Evolutionary conservation across 2,888 invertebrate species (phyloP).

Genomic region (Chorisops tibialis): DNA sequence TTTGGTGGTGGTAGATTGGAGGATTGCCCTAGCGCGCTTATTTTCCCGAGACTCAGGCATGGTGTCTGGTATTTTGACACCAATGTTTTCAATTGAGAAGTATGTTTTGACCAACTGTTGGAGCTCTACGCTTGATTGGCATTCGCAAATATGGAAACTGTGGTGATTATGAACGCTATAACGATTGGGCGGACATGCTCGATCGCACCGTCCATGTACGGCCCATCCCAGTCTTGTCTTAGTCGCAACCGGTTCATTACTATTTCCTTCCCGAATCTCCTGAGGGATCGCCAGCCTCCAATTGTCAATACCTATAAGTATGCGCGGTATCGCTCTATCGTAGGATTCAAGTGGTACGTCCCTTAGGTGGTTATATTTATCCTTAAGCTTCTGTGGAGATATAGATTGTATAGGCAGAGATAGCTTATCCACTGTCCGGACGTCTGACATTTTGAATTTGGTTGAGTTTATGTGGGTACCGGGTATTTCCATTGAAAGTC

Average conservation of each 20-base stretch:
- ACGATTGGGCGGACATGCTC: background rate
- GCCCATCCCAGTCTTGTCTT: constrained; percentile 33
- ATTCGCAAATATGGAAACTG: no score
- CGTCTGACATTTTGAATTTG: no score
- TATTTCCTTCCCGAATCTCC: constrained; percentile 23
- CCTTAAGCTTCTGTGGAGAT: background rate
- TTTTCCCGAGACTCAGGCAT: no score
- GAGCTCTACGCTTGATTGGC: no score
- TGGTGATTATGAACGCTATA: no score
- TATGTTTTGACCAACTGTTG: no score
- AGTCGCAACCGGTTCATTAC: constrained; percentile 28
- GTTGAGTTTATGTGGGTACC: no score
- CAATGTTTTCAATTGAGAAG: no score
- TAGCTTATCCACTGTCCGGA: background rate
- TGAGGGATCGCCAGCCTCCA: constrained; percentile 30
- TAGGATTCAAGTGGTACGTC: background rate
- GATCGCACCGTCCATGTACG: constrained; percentile 13
- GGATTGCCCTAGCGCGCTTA: no score
- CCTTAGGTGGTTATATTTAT: background rate
- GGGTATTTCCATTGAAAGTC: no score
- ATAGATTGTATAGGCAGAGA: constrained; percentile 11
- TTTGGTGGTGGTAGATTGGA: no score
- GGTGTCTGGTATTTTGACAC: no score
- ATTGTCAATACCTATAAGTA: constrained; percentile 31
- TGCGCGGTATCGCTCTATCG: constrained; percentile 11